Conservation (phyloP, 2,113 vertebrate species). For the Perca schrenkii region DNA sequence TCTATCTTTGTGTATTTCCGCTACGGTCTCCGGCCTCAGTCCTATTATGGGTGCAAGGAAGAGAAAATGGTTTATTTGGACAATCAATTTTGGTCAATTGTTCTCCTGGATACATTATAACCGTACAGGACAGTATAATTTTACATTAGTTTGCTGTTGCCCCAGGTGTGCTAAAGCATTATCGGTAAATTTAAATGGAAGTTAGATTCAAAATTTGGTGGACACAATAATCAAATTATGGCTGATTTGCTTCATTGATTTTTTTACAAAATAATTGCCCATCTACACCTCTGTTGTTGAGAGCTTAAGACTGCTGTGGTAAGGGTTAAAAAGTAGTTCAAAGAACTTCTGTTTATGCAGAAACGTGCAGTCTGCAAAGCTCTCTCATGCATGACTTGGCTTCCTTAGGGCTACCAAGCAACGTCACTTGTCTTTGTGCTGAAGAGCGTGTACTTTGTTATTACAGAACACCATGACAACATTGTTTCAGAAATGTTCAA, state of each 20-base stretch:
- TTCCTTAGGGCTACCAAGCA: slow-evolving; percentile 1
- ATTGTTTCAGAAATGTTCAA: neutral
- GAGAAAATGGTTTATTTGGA: slow-evolving; percentile 14
- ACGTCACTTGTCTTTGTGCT: slow-evolving; percentile 8
- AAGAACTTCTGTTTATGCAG: slow-evolving; percentile 1
- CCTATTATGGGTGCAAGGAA: neutral
- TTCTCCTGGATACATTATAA: neutral
- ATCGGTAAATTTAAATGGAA: neutral
- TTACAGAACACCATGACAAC: neutral
- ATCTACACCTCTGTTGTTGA: neutral
- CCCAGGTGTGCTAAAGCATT: neutral
- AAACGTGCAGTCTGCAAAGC: slow-evolving; percentile 3
- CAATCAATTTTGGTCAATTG: neutral
- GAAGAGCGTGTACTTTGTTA: slow-evolving; percentile 1
- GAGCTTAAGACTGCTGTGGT: neutral
- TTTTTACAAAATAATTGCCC: neutral
- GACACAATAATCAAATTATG: neutral
- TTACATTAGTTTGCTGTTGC: neutral
- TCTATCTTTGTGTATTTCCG: slow-evolving; percentile 32
- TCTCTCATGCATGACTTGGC: slow-evolving; percentile 16
- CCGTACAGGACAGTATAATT: neutral
- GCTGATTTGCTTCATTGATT: neutral
- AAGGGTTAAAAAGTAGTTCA: slow-evolving; percentile 7
- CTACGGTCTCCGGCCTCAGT: slow-evolving; percentile 14
- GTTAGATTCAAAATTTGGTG: neutral